Conservation (phyloP, 2,888 invertebrate species). For the Protonemura montana region DNA sequence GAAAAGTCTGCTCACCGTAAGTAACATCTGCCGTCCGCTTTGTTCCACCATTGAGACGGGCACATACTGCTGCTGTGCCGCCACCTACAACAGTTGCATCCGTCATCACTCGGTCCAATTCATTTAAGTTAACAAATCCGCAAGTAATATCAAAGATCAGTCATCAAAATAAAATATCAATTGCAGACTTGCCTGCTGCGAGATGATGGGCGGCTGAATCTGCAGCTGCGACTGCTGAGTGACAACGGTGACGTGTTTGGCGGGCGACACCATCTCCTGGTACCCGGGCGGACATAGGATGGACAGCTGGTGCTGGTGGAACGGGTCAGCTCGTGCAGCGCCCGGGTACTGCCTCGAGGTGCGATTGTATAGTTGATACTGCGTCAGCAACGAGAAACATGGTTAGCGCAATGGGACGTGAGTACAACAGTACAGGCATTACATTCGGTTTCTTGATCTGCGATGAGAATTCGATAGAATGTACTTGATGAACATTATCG, state of each 20-base stretch:
- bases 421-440: too few relatives aligned
- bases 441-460: too few relatives aligned
- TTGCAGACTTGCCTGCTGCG: conserved; percentile 72
- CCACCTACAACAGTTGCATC: conserved; percentile 50
- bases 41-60: conserved; percentile 94
- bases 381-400: conserved; percentile 52
- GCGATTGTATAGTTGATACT: conserved; percentile 86
- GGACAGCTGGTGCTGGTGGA: conserved; percentile 90
- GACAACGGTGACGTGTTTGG: conserved; percentile 74
- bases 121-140: too few relatives aligned
- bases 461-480: too few relatives aligned
- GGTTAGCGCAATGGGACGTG: neutral
- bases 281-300: conserved; percentile 90
- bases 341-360: conserved; percentile 72
- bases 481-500: too few relatives aligned
- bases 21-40: conserved; percentile 79
- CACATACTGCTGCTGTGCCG: conserved; percentile 84
- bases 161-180: too few relatives aligned
- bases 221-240: conserved; percentile 71
- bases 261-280: conserved; percentile 78
- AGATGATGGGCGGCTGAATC: conserved; percentile 79
- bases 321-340: conserved; percentile 77
- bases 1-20: conserved; percentile 64
- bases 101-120: too few relatives aligned
- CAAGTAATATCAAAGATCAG: too few relatives aligned